Conservation (phyloP, 2,113 vertebrate species). For the Datnioides undecimradiatus region DNA sequence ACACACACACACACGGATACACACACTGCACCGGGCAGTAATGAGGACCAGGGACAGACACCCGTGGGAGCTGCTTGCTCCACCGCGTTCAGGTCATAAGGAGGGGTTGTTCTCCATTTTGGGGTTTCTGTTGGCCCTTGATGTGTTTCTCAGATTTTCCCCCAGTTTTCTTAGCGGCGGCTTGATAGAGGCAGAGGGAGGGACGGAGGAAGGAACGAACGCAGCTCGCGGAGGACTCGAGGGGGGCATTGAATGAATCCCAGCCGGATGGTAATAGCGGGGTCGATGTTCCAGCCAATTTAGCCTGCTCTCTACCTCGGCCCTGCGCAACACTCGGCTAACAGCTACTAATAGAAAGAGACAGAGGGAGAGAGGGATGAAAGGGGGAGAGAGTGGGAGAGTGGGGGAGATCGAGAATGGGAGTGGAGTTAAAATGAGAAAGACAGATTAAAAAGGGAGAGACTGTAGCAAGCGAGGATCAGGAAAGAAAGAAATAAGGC, state of each 20-base stretch:
- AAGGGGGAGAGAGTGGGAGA: background rate
- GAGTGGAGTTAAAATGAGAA: slow-evolving; percentile 45
- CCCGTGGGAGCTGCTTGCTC: slow-evolving; percentile 46
- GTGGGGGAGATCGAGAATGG: slow-evolving; percentile 16
- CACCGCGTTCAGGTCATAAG: slow-evolving; percentile 38
- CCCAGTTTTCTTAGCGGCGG: slow-evolving; percentile 70
- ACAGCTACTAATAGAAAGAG: slow-evolving; percentile 74
- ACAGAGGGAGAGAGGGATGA: slow-evolving; percentile 39
- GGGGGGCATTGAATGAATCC: slow-evolving; percentile 65
- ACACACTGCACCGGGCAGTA: slow-evolving; percentile 44
- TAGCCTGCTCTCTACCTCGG: slow-evolving; percentile 44
- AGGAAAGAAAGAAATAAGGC: slow-evolving; percentile 39
- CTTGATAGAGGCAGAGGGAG: slow-evolving; percentile 72
- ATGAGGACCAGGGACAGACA: slow-evolving; percentile 63
- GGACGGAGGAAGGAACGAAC: slow-evolving; percentile 38
- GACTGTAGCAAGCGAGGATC: slow-evolving; percentile 17
- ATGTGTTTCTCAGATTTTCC: slow-evolving; percentile 77
- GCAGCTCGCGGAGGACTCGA: slow-evolving; percentile 25
- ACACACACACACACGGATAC: slow-evolving; percentile 22
- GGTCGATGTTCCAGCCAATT: slow-evolving; percentile 76
- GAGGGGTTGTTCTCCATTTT: slow-evolving; percentile 59
- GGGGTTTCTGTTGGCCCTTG: slow-evolving; percentile 65
- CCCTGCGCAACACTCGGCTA: slow-evolving; percentile 53
- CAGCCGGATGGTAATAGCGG: slow-evolving; percentile 72
- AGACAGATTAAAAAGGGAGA: slow-evolving; percentile 43